Base-by-base conservation (phyloP, 2,888 invertebrate species). In the Oxycera nigricornis region DNA sequence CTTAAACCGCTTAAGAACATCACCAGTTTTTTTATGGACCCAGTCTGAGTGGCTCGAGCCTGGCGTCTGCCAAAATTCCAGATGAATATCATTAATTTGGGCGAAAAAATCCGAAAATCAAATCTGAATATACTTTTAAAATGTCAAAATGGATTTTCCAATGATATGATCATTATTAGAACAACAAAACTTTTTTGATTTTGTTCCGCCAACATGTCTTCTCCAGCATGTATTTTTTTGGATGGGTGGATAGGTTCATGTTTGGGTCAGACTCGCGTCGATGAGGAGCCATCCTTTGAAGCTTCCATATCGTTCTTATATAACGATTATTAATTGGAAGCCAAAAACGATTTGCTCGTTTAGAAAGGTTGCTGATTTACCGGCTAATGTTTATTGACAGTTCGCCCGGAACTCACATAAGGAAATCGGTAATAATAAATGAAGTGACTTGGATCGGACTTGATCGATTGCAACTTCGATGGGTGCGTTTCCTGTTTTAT, bases 101-200 rank as follows among this genome's bases (percentile, higher is more conserved):
- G n/a, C n/a, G n/a, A n/a, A n/a, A n/a, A n/a, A n/a, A n/a, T n/a
- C n/a, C n/a, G 59, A 72, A 72, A 41, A 24, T 55, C 57, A 50
- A 46, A 65, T 41, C 57, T 46, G 24, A 65, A 73, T 72, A 75
- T 55, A 55, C 70, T 65, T 73, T 75, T 73, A 75, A 75, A 72
- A 73, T 73, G 73, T 72, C 75, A 75, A 55, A 72, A 70, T 52
- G 70, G 24, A 70, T 70, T 70, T 70, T 52, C 70, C 70, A 70
- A 22, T 70, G 75, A 75, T 73, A 62, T 73, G 75, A 75, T 75
- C 68, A 75, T 67, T 73, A 59, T 20, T 39, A 30, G 26, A 22
- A 24, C 14, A 2, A 24, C 1, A 1, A 41, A 24, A 20, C n/a
- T 50, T 17, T 4, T 55, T 55, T 55, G 6, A 14, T 24, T 35